These are phyloP conservation scores for Mercenaria mercenaria DNA, from an alignment of 1,140 invertebrate genomes.

Conservation along the genomic window DNA sequence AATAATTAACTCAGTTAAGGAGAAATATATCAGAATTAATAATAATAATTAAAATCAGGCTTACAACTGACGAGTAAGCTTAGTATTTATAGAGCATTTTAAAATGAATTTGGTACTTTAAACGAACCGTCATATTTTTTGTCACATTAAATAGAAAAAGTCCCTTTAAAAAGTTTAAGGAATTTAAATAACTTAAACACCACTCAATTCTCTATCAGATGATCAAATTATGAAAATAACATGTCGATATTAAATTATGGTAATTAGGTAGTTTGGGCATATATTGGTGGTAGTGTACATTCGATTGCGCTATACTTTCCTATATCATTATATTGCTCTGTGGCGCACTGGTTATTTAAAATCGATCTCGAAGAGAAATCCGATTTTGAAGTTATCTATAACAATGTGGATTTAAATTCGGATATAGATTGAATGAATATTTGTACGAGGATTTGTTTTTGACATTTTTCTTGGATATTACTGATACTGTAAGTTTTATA, in stretches of 20 bases:
- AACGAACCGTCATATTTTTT: too few relatives aligned
- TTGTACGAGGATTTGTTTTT: neutral
- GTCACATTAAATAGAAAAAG: too few relatives aligned
- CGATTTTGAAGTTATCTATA: slow-evolving; percentile 1
- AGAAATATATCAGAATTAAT: too few relatives aligned
- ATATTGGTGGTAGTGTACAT: neutral
- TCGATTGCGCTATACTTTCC: neutral
- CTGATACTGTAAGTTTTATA: neutral
- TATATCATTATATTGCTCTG: neutral
- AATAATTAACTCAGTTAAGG: too few relatives aligned
- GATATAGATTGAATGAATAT: neutral
- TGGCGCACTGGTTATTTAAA: neutral
- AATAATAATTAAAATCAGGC: too few relatives aligned
- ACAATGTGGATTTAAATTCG: neutral
- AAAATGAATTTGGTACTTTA: too few relatives aligned
- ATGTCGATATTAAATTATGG: neutral
- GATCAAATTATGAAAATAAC: too few relatives aligned
- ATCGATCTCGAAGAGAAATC: slow-evolving; percentile 2
- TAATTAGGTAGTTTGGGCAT: neutral
- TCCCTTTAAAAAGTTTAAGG: too few relatives aligned
- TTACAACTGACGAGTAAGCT: too few relatives aligned
- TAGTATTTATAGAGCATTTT: too few relatives aligned
- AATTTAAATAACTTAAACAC: too few relatives aligned
- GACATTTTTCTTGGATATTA: neutral
- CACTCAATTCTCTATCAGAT: too few relatives aligned